Evolutionary conservation across 2,797 vertebrate genomes (phyloP).

Genomic region (Falco rusticolus): DNA sequence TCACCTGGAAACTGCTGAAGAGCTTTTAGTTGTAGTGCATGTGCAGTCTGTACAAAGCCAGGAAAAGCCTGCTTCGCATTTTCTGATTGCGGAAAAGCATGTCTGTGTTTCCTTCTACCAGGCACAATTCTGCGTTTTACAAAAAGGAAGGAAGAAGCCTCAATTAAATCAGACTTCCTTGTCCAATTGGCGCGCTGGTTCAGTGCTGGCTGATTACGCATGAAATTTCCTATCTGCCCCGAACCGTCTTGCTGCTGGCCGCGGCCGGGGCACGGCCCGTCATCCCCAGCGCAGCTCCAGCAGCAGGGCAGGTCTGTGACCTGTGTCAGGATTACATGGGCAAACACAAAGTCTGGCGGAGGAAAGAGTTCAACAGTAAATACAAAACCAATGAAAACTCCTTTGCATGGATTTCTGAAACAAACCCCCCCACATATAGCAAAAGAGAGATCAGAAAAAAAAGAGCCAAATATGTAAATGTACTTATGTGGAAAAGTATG

Average conservation of each 20-base stretch:
- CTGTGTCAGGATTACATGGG: rapidly evolving
- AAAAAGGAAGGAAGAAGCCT: conserved; percentile 61
- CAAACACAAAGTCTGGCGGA: no score
- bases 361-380: neutral
- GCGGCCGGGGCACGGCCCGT: neutral
- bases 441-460: neutral
- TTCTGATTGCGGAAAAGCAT: neutral
- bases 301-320: neutral
- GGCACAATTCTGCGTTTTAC: neutral
- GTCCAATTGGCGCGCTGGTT: neutral
- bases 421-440: neutral
- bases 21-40: rapidly evolving
- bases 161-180: conserved; percentile 24
- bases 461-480: neutral
- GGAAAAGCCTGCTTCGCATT: neutral
- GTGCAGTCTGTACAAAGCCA: rapidly evolving
- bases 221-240: neutral
- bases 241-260: neutral
- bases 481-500: neutral
- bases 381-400: neutral
- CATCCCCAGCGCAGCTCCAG: neutral
- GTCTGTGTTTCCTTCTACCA: neutral
- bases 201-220: neutral
- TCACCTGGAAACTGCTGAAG: neutral
- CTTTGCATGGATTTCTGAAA: neutral